Percentiles rank a stretch among this genome's conserved stretches.
These are phyloP conservation scores for Oegoconia quadripuncta DNA, from an alignment of 2,888 invertebrate genomes.

Conservation along the genomic window DNA sequence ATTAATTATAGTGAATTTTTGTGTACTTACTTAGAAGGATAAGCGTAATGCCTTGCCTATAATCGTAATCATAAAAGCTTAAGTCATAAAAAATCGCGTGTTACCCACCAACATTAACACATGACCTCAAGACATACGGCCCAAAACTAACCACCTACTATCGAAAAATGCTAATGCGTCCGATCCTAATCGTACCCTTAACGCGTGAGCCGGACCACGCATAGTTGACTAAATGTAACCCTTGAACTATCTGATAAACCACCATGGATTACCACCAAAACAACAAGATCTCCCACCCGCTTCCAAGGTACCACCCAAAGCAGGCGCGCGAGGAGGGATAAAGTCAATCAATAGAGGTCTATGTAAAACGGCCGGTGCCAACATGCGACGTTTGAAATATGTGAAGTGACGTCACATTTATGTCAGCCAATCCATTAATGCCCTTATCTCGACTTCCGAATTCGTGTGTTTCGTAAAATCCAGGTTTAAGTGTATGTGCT, in stretches of 20 bases:
- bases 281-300: conserved; percentile 28
- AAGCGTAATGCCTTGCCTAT: no score
- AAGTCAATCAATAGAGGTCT: conserved; percentile 24
- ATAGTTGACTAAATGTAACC: conserved; percentile 68
- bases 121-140: conserved; percentile 68
- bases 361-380: conserved; percentile 32
- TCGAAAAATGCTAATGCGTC: conserved; percentile 70
- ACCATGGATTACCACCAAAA: conserved; percentile 40
- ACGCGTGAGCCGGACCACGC: conserved; percentile 73
- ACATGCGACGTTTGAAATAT: conserved; percentile 75
- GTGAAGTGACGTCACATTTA: conserved; percentile 76
- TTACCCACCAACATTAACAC: conserved; percentile 48
- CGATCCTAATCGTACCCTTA: conserved; percentile 58
- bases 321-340: not conserved
- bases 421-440: conserved; percentile 77
- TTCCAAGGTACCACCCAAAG: not conserved
- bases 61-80: not conserved
- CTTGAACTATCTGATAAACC: conserved; percentile 72
- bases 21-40: no score
- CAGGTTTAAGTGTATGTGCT: conserved; percentile 44
- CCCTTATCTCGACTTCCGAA: conserved; percentile 74
- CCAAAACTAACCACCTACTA: conserved; percentile 40
- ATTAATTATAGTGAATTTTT: no score
- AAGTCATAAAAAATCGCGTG: conserved; percentile 49
- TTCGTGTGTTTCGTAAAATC: conserved; percentile 57